These are phyloP conservation scores for Fukomys damarensis DNA, from an alignment of 2,113 vertebrate genomes.

Conservation along the genomic window DNA sequence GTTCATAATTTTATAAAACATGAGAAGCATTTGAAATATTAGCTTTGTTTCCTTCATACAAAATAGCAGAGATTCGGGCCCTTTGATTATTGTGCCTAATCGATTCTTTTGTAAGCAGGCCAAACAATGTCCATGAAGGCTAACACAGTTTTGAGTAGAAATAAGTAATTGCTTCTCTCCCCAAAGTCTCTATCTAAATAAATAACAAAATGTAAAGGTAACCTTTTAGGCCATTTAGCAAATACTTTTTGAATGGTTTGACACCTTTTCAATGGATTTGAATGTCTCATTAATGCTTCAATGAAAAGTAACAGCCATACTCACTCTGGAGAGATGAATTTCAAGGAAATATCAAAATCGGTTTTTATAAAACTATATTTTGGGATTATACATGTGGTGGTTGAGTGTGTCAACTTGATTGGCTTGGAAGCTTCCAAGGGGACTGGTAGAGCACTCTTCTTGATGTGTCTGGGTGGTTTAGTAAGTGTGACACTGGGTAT, in stretches of 20 bases:
- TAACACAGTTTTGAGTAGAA: not conserved
- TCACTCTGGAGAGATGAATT: not conserved
- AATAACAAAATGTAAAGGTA: not conserved
- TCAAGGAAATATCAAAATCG: not conserved
- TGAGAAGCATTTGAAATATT: not conserved
- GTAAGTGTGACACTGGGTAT: not conserved
- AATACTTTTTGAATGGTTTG: not conserved
- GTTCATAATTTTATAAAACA: not conserved
- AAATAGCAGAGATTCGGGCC: not conserved
- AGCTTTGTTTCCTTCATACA: constrained; percentile 21
- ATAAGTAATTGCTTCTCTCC: not conserved
- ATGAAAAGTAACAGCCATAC: not conserved
- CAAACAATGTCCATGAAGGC: not conserved
- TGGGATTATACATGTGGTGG: not conserved
- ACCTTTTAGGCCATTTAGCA: not conserved
- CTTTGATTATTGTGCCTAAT: not conserved
- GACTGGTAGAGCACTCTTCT: not conserved
- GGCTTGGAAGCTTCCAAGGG: not conserved
- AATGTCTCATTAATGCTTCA: not conserved
- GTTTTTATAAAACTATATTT: constrained; percentile 37
- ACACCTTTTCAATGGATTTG: not conserved
- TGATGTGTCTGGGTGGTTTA: not conserved
- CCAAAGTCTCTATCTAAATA: constrained; percentile 26
- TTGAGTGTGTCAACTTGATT: not conserved
- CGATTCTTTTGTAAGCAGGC: not conserved